Percentiles rank a stretch among this genome's conserved stretches.
These are phyloP conservation scores for Ibidorhyncha struthersii DNA, from an alignment of 2,113 vertebrate genomes.

Conservation along the genomic window DNA sequence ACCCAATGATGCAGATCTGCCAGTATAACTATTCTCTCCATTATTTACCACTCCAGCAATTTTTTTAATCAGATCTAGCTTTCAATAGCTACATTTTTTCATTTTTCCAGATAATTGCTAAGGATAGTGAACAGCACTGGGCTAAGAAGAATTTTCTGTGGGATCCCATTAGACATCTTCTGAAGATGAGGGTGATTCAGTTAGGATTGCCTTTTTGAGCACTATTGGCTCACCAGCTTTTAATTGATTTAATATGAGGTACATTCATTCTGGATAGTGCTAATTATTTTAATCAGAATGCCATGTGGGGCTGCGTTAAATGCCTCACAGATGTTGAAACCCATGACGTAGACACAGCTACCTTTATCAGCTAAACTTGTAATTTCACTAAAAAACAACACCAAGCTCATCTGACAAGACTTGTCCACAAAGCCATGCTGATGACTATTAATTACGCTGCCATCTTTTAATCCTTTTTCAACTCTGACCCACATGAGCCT, in stretches of 20 bases:
- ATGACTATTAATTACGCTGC: background rate
- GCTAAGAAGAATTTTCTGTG: background rate
- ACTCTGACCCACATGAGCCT: background rate
- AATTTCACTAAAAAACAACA: conserved; percentile 33
- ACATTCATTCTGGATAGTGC: conserved; percentile 22
- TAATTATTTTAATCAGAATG: conserved; percentile 52
- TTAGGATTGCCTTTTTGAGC: conserved; percentile 23
- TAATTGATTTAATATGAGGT: conserved; percentile 32
- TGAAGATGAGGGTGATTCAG: background rate
- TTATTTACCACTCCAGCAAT: background rate
- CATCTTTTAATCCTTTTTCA: conserved; percentile 25
- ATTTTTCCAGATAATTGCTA: background rate
- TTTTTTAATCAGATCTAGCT: background rate
- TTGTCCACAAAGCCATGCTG: background rate
- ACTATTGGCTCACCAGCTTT: conserved; percentile 13
- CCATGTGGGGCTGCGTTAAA: background rate
- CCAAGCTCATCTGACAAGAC: conserved; percentile 9
- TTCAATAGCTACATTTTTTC: background rate
- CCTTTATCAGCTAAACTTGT: conserved; percentile 34
- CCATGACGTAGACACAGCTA: background rate
- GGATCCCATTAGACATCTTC: background rate
- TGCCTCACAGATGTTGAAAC: conserved; percentile 48
- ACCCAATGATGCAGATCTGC: background rate
- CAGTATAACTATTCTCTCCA: background rate
- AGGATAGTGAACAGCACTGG: background rate